phyloP scores from a whole-genome alignment of 1,140 invertebrate species.

The honey bee (Apis mellifera) region DNA sequence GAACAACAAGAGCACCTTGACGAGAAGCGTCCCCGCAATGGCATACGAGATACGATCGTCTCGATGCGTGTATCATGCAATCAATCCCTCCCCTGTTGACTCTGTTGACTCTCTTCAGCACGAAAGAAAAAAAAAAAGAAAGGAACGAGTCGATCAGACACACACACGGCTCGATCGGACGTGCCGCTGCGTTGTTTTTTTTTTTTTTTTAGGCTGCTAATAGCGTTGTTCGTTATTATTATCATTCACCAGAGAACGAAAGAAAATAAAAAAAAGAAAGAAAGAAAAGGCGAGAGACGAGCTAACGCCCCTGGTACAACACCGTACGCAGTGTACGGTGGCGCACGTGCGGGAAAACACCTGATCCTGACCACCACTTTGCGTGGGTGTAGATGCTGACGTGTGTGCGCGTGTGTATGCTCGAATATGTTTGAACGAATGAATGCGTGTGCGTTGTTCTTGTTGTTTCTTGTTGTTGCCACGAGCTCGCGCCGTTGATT shows the following conservation, averaged over 20 bases:
- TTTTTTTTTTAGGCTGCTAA: constrained; percentile 33
- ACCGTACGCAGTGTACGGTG: constrained; percentile 42
- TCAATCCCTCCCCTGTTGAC: constrained; percentile 17
- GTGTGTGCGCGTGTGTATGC: neutral
- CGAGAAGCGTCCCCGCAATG: constrained; percentile 63
- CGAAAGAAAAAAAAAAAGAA: too few relatives aligned
- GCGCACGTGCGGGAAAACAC: constrained; percentile 35
- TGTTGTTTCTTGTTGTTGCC: constrained; percentile 15
- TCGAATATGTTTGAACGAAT: neutral
- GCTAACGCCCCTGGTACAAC: constrained; percentile 21
- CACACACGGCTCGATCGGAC: constrained; percentile 53
- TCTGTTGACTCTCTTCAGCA: constrained; percentile 21
- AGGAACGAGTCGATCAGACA: constrained; percentile 33
- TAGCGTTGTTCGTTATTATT: neutral
- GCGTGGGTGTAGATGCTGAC: constrained; percentile 10
- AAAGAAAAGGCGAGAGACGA: neutral
- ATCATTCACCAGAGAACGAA: neutral
- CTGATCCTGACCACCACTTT: constrained; percentile 14
- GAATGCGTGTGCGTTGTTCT: constrained; percentile 2
- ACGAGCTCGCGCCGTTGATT: constrained; percentile 51
- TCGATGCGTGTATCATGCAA: constrained; percentile 46
- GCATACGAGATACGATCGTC: constrained; percentile 32
- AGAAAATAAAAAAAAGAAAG: neutral
- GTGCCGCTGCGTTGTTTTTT: constrained; percentile 31
- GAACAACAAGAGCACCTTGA: constrained; percentile 68